These are phyloP conservation scores for Anseranas semipalmata DNA, from an alignment of 2,113 vertebrate genomes.

Conservation along the genomic window DNA sequence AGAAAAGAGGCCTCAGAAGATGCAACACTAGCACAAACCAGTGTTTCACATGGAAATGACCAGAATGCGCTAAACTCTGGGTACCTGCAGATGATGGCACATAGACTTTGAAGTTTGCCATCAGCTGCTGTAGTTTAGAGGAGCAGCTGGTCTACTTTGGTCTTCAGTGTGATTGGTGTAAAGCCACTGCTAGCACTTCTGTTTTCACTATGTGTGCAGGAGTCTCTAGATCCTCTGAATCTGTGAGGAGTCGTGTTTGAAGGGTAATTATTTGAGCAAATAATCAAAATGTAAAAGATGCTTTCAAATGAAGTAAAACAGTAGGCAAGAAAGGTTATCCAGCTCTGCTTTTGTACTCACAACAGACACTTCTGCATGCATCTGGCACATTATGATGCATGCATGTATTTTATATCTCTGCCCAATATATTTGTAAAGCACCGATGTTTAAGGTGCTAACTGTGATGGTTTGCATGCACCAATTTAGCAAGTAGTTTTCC, in stretches of 20 bases:
- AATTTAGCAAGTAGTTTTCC: not conserved
- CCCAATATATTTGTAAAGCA: not conserved
- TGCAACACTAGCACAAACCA: not conserved
- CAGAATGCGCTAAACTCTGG: not conserved
- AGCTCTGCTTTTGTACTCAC: conserved; percentile 5
- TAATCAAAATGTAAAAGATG: not conserved
- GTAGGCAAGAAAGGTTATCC: not conserved
- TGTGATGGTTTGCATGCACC: not conserved
- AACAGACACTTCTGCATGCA: not conserved
- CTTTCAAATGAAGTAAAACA: not conserved
- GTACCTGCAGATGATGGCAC: not conserved
- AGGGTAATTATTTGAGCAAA: not conserved
- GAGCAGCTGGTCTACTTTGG: not conserved
- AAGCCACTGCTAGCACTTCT: not conserved
- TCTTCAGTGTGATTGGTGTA: not conserved
- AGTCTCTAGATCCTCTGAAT: not conserved
- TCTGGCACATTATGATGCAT: not conserved
- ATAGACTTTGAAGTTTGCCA: not conserved
- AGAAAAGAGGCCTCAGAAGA: not conserved
- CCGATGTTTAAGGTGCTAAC: not conserved
- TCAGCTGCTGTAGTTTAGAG: not conserved
- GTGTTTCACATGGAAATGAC: not conserved
- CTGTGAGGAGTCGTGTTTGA: not conserved
- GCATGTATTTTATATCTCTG: not conserved
- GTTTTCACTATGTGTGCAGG: not conserved